Evolutionary conservation across 2,797 vertebrate species (phyloP), one percentile per base, ranked within the genome.

Genomic region (Coilia nasus): DNA sequence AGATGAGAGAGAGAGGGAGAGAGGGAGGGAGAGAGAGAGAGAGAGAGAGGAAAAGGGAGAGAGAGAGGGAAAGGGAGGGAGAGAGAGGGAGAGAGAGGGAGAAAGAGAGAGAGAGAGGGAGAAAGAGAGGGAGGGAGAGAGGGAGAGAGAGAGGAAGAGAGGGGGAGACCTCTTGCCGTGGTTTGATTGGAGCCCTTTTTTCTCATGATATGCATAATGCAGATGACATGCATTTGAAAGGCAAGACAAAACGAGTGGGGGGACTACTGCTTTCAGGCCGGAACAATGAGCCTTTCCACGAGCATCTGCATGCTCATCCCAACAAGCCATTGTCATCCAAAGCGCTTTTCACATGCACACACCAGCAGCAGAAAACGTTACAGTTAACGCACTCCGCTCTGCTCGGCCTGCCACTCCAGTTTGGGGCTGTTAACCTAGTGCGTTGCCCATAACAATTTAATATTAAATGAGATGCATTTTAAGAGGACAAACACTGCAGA

Each of bases 271-370:
- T 85, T 85, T 87, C 64, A 71, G 84, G 14, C 44, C n/a, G 83
- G 94, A 92, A 94, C 91, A 94, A 94, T 92, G 90, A 92, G 89
- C 89, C 86, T 88, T 91, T 89, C 91, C n/a, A 84, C 85, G 88
- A 89, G 91, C 92, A 91, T 91, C 87, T 46, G 87, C 85, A 85
- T 90, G 85, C 87, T 88, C 81, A 83, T 86, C 86, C 90, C 91
- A 85, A 80, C 47, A 50, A 59, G 21, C 75, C 50, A 81, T 44
- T 86, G 84, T 86, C 54, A 86, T 67, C 81, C 15, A 50, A 83
- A 83, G 84, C 5, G 75, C 78, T 71, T 59, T 57, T 57, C 44
- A 28, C 31, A 44, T 28, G 2, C 54, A 83, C 56, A 41, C 41
- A 81, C 28, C 54, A 84, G 31, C 64, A 71, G 12, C 64, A 35